These are phyloP conservation scores for Trilocha varians DNA, from an alignment of 2,888 invertebrate genomes.

Conservation along the genomic window DNA sequence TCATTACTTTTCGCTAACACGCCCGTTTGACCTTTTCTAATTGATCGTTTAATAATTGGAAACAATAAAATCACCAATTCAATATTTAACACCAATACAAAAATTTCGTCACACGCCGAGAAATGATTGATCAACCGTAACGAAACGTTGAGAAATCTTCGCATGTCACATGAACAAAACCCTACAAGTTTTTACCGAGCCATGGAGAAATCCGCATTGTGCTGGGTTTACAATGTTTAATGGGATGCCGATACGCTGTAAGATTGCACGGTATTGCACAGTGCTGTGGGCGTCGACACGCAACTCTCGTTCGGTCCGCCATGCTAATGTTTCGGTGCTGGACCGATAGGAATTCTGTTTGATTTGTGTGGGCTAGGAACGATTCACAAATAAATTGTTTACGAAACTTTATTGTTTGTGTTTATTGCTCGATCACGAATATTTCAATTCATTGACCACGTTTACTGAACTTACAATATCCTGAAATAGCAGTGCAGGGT, in stretches of 20 bases:
- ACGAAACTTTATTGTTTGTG: background rate
- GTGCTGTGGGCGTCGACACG: constrained; percentile 61
- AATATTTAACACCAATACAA: background rate
- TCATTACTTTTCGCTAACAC: no score
- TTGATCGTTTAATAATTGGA: background rate
- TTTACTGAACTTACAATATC: no score
- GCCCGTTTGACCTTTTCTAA: background rate
- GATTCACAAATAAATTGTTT: constrained; percentile 10
- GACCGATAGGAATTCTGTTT: constrained; percentile 58
- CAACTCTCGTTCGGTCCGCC: constrained; percentile 46
- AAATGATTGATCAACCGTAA: background rate
- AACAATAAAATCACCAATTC: background rate
- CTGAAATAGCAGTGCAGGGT: no score
- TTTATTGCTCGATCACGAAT: no score
- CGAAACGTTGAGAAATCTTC: constrained; percentile 19
- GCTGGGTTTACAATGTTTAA: constrained; percentile 47
- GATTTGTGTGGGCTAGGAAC: constrained; percentile 59
- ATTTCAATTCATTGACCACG: no score
- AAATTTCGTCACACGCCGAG: background rate
- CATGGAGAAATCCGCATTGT: constrained; percentile 55
- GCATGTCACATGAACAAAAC: constrained; percentile 50
- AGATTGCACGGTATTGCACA: constrained; percentile 59
- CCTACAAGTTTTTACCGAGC: constrained; percentile 39
- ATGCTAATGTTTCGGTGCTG: constrained; percentile 59
- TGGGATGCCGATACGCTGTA: constrained; percentile 59